Base-by-base conservation (phyloP, 1,140 invertebrate species). In the Tenebrio molitor region DNA sequence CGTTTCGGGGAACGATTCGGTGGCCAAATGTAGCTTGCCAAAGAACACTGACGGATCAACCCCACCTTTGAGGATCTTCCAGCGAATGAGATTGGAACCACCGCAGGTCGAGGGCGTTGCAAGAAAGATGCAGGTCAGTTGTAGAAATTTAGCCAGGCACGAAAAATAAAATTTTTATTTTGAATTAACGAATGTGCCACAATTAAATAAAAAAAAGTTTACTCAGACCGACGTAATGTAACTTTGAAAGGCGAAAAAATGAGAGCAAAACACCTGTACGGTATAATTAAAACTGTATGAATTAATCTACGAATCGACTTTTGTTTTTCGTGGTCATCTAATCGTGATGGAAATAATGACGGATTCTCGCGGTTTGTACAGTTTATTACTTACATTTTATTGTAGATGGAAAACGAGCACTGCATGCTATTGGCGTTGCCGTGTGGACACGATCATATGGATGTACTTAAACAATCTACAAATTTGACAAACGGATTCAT, bases 401-500 rank as follows among this genome's bases (percentile, higher is more conserved):
- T 84, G 41, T 81, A 98, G 95, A 92, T 93, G 85, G 92, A 96
- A 78, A 93, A 95, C 76, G 97, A 99, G 82, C 97, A 98, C 83
- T 97, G 96, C 81, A 96, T 99, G 88, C 85, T 99, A 69, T 83
- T 99, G 77, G 97, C 97, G 19, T 81, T 99, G 74, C 97, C 97
- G 21, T 98, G 95, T 83, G 97, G 97, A 2, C 90, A 92, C 65
- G 94, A 97, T 84, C 94, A 96, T 80, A 89, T 93, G 83, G 96
- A 98, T 81, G 94, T 98, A 14, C 84, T 96, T 34, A 92, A 96
- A 82, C 97, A 99, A 83, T 96, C 93, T 25, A 93, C 92, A 80
- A 96, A 95, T 81, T 87, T 99, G 69, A 91, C 91, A 69, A 91
- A 89, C 71, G 95, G 95, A 71, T 98, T 99, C 82, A 99, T 99